Base-by-base conservation (phyloP, 1,140 invertebrate genomes). In the Pachyrhynchus sulphureomaculatus region DNA sequence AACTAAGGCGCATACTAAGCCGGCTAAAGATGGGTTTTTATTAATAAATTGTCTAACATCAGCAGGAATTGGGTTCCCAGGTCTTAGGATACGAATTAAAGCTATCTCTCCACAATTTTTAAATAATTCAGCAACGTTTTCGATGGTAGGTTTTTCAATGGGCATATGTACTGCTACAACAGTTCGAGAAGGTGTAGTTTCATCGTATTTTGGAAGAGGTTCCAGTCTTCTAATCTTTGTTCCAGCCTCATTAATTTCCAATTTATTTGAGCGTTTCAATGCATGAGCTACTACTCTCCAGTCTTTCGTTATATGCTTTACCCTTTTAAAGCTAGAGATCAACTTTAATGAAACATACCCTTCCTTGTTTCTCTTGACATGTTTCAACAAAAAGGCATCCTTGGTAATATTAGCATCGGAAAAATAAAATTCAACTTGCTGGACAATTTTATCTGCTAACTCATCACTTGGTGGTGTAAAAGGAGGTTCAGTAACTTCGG, bases 281-380 rank as follows among this genome's bases (percentile, higher is more conserved):
- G 92, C 90, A 65, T 88, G 85, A 2, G 93, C 92, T 3, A 96
- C 93, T 0, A 92, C 89, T 49, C 92, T 83, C 90, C 94, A 97
- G 72, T 97, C 94, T 73, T 93, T 91, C 4, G 92, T 94, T 26
- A 97, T 77, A 69, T 94, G 91, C 69, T 93, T 93, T 20, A 97
- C 93, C 42, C 93, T 86, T 73, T 96, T 93, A 72, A 95, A 93
- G 67, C 92, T 95, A 1, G 93, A 95, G 48, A 96, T 94, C 33
- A 98, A 79, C 76, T 97, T 97, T 5, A 97, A 79, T 26, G 91
- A 95, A 1, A 98, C 94, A 77, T 90, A 97, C 8, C 95, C 95
- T 76, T 95, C 92, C 75, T 95, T 96, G 74, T 96, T 96, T 18
- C 94, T 82, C 26, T 92, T 86, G 2, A 97, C 93, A 76, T 97